Evolutionary conservation across 1,140 invertebrate genomes (phyloP).

Genomic region (Drosophila nannoptera): DNA sequence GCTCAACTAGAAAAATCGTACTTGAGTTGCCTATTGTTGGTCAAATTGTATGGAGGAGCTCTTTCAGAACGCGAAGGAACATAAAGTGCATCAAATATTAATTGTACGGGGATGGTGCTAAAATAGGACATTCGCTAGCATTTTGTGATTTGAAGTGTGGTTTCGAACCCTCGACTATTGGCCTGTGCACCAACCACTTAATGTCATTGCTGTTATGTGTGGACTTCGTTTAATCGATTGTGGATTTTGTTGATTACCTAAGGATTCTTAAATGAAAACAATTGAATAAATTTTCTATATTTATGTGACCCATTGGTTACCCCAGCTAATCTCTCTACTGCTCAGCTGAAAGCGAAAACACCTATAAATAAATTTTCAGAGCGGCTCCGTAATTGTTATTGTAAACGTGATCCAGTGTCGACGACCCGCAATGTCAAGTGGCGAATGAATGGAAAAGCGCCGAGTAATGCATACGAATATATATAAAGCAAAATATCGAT

Average conservation of each 20-base stretch:
- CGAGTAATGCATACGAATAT: constrained; percentile 29
- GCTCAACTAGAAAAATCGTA: background rate
- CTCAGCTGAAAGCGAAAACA: constrained; percentile 47
- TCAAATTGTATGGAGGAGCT: background rate
- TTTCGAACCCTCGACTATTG: too few relatives aligned
- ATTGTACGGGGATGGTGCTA: too few relatives aligned
- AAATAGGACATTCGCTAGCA: too few relatives aligned
- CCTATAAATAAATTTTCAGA: background rate
- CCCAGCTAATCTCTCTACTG: constrained; percentile 27
- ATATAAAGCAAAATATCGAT: background rate
- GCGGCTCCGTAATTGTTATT: too few relatives aligned
- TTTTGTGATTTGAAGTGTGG: too few relatives aligned
- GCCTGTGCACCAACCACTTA: too few relatives aligned
- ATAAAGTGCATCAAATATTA: too few relatives aligned
- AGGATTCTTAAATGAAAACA: too few relatives aligned
- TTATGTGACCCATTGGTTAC: background rate
- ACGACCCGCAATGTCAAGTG: constrained; percentile 27
- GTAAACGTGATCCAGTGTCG: constrained; percentile 22
- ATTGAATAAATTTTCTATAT: background rate
- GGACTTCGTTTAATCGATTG: too few relatives aligned
- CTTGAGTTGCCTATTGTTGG: background rate
- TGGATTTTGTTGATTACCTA: too few relatives aligned
- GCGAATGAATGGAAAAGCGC: constrained; percentile 15
- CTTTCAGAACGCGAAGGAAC: too few relatives aligned
- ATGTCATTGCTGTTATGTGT: too few relatives aligned